Conservation (phyloP, 1,140 invertebrate species). For the Tribolium madens region DNA sequence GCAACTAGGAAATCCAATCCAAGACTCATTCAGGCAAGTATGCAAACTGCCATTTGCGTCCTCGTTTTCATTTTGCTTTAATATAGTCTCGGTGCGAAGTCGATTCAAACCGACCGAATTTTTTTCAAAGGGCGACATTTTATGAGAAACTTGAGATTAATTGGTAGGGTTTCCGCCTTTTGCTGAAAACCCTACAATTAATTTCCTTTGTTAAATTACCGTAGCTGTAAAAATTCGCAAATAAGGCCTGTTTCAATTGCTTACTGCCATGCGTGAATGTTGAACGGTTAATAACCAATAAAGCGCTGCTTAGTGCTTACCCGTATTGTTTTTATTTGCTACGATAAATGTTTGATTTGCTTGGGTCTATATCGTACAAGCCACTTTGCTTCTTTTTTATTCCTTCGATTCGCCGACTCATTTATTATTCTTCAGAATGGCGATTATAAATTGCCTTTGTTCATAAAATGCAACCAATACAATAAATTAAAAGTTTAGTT, state of each 20-base stretch:
- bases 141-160: background rate
- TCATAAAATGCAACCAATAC: background rate
- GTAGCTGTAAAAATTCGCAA: background rate
- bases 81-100: background rate
- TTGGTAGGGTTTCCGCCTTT: background rate
- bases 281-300: background rate
- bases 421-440: background rate
- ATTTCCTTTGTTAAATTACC: background rate
- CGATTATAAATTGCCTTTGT: background rate
- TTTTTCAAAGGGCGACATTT: background rate
- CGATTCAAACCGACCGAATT: background rate
- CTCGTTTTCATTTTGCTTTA: background rate
- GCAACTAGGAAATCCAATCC: slow-evolving; percentile 18
- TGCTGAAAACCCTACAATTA: background rate
- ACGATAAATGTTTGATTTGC: background rate
- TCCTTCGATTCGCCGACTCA: background rate
- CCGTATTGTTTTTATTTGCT: background rate
- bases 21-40: background rate
- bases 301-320: background rate
- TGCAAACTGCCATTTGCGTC: background rate
- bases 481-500: background rate
- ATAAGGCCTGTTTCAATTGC: background rate
- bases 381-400: background rate
- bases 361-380: background rate
- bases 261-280: background rate